Evolutionary conservation across 2,797 vertebrate species (phyloP).

Genomic region (Lagocephalus sceleratus): DNA sequence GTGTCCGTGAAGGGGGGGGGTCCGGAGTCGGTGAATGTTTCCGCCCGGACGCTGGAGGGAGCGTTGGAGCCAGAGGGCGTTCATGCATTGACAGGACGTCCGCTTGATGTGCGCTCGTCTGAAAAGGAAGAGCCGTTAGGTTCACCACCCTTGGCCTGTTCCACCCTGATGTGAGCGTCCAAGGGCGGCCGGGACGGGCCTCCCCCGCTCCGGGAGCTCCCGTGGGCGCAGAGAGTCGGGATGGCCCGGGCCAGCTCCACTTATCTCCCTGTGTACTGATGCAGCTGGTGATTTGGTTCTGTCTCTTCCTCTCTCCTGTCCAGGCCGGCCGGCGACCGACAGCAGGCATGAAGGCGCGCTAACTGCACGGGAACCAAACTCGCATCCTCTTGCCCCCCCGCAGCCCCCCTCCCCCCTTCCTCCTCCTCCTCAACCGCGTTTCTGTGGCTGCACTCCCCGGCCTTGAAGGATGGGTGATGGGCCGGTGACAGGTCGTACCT

Average conservation of each 20-base stretch:
- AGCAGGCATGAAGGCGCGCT: conserved; percentile 28
- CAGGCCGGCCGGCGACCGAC: conserved; percentile 27
- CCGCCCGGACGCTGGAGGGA: conserved; percentile 11
- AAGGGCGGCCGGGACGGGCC: neutral
- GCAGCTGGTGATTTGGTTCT: conserved; percentile 2
- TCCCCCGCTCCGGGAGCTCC: conserved; percentile 1
- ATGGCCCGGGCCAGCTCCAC: neutral
- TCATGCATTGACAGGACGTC: conserved; percentile 46
- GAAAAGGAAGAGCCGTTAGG: neutral
- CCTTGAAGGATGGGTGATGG: conserved; percentile 91
- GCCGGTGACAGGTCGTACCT: conserved; percentile 79
- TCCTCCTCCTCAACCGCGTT: conserved; percentile 39
- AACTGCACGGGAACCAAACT: conserved; percentile 29
- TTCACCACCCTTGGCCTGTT: conserved; percentile 5
- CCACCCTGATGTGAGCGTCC: neutral
- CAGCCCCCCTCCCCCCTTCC: conserved; percentile 27
- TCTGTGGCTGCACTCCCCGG: conserved; percentile 66
- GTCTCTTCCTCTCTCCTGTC: conserved; percentile 25
- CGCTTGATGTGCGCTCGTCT: conserved; percentile 35
- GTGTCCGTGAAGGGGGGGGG: no score
- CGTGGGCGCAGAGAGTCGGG: neutral
- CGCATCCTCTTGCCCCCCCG: conserved; percentile 19
- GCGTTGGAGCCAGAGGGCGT: conserved; percentile 17
- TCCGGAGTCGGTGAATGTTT: conserved; percentile 13
- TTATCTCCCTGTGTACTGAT: conserved; percentile 1